Percentiles rank a stretch among this genome's conserved stretches.
phyloP scores from a whole-genome alignment of 2,113 vertebrate genomes.

The Phocoena phocoena region DNA sequence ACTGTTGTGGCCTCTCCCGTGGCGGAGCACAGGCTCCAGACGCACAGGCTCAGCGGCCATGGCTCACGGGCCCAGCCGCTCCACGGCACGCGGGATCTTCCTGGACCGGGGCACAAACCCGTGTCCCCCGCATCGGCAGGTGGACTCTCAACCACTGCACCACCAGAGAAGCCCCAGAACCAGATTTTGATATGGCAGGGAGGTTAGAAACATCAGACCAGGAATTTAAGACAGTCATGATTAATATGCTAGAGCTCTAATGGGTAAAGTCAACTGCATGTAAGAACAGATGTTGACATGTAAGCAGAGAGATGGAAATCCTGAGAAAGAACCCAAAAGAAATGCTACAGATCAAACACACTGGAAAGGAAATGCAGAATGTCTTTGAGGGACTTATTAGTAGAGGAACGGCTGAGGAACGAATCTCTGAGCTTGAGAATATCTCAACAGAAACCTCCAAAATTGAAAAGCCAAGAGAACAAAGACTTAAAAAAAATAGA shows the following conservation, averaged over 20 bases:
- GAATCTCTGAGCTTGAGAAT: background rate
- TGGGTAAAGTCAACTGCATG: rapidly evolving
- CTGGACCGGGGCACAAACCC: too few species aligned
- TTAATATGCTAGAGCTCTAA: background rate
- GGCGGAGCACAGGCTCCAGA: too few species aligned
- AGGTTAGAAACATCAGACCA: background rate
- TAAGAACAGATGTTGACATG: background rate
- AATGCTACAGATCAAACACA: background rate
- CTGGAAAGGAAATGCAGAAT: rapidly evolving
- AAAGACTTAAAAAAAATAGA: background rate
- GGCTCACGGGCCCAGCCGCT: too few species aligned
- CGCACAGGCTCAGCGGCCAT: too few species aligned
- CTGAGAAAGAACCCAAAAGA: background rate
- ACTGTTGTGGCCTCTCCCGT: too few species aligned
- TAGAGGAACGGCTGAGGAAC: background rate
- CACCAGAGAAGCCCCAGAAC: background rate
- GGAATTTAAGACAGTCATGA: background rate
- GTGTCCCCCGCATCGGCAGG: too few species aligned
- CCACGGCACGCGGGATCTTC: too few species aligned
- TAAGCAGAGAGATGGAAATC: background rate
- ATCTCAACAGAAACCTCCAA: background rate
- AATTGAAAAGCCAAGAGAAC: background rate
- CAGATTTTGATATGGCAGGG: background rate
- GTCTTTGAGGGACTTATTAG: background rate
- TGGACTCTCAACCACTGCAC: too few species aligned